phyloP scores from a whole-genome alignment of 2,888 invertebrate species.

The Plagiodera versicolora region DNA sequence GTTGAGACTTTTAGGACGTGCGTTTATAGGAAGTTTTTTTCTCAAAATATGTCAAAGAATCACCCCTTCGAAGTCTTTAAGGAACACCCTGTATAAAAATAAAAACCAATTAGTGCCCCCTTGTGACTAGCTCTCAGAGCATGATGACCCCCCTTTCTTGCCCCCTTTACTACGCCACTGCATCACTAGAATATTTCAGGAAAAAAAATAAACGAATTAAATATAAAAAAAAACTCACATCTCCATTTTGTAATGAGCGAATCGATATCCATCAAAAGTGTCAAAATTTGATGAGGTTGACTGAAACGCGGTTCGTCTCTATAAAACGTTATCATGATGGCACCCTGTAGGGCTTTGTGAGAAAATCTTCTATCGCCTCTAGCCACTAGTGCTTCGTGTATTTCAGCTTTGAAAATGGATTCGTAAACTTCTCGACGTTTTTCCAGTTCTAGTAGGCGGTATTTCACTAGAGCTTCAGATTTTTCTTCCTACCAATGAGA shows the following conservation, averaged over 20 bases:
- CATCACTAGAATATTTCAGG: no score
- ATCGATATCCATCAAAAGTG: constrained; percentile 96
- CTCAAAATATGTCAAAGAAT: no score
- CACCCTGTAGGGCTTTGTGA: constrained; percentile 88
- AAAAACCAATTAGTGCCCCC: no score
- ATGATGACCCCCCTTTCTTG: no score
- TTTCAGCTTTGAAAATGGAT: constrained; percentile 82
- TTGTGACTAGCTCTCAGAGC: no score
- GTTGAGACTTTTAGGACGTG: no score
- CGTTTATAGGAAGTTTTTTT: no score
- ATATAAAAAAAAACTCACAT: constrained; percentile 65
- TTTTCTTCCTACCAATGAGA: constrained; percentile 44
- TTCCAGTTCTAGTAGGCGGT: constrained; percentile 72
- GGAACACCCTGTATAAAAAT: no score
- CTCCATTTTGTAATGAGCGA: constrained; percentile 98
- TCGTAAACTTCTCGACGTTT: constrained; percentile 84
- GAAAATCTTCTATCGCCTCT: constrained; percentile 88
- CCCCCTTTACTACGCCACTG: no score
- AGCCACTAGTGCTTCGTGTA: constrained; percentile 80
- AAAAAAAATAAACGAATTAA: neutral
- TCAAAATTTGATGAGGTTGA: constrained; percentile 94
- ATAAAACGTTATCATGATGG: constrained; percentile 97
- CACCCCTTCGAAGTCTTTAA: no score
- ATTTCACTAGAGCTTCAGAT: constrained; percentile 55
- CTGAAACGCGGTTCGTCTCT: constrained; percentile 97